These are phyloP conservation scores for Cyphomyrus discorhynchus DNA, from an alignment of 2,113 vertebrate genomes.

Conservation along the genomic window DNA sequence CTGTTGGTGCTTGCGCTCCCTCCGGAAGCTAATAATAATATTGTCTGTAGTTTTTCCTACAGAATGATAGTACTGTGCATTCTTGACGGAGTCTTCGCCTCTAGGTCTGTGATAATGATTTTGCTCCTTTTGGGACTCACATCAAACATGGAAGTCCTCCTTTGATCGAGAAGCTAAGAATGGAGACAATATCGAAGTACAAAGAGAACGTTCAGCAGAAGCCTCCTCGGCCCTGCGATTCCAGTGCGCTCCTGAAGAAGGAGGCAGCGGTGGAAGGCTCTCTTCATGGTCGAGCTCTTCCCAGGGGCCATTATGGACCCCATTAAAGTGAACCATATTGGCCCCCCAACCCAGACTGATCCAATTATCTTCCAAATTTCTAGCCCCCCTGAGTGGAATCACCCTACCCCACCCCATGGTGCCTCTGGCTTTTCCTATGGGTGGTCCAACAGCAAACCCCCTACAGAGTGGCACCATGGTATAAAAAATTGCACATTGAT, in stretches of 20 bases:
- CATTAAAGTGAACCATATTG: background rate
- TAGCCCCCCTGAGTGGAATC: background rate
- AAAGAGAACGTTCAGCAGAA: background rate
- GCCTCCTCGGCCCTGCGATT: background rate
- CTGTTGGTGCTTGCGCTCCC: background rate
- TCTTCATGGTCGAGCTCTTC: background rate
- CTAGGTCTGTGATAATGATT: background rate
- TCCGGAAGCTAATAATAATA: background rate
- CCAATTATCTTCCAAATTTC: background rate
- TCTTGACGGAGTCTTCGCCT: background rate
- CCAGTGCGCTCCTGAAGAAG: background rate
- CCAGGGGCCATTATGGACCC: background rate
- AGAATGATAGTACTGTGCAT: background rate
- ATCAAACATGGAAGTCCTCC: constrained; percentile 1
- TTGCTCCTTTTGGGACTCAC: background rate
- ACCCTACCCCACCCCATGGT: background rate
- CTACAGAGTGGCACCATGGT: background rate
- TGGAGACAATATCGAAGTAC: constrained; percentile 2
- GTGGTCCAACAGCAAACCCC: background rate
- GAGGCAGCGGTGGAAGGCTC: background rate
- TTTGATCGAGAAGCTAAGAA: constrained; percentile 7
- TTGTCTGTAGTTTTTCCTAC: background rate
- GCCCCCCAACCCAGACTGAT: background rate
- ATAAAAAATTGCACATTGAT: background rate
- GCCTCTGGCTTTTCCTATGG: background rate